Conservation (phyloP, 2,797 vertebrate species). For the Bucorvus abyssinicus region DNA sequence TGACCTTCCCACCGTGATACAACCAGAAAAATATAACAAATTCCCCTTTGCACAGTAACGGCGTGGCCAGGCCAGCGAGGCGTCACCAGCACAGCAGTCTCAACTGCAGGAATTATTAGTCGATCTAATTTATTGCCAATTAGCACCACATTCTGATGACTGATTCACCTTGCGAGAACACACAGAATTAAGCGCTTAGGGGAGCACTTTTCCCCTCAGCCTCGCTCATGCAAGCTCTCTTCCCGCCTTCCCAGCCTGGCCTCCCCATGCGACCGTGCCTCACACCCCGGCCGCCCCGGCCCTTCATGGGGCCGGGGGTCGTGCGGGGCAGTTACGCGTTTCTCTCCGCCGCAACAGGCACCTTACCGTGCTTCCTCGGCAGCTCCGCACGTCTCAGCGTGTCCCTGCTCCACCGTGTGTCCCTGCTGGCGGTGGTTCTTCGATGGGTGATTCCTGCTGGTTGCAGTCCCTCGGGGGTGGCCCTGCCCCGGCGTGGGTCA, state of each 20-base stretch:
- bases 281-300: fast-evolving
- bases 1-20: not conserved
- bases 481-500: too few relatives aligned
- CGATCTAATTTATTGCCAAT: not conserved
- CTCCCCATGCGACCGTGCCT: fast-evolving
- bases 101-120: not conserved
- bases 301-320: not conserved
- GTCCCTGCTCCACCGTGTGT: not conserved
- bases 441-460: not conserved
- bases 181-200: fast-evolving
- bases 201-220: not conserved
- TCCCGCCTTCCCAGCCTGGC: not conserved
- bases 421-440: not conserved
- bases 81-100: not conserved
- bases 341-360: too few relatives aligned
- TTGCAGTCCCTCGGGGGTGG: not conserved
- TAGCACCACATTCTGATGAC: not conserved
- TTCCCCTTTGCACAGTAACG: not conserved
- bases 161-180: not conserved
- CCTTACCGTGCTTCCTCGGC: not conserved
- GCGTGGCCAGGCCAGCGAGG: not conserved
- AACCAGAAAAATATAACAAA: not conserved
- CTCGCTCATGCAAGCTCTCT: not conserved
- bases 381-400: too few relatives aligned
- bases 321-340: fast-evolving